A percentile compares a stretch with the other conserved stretches of the same genome.
Evolutionary conservation across 2,888 invertebrate species (phyloP).

Genomic region (Crioceris asparagi): DNA sequence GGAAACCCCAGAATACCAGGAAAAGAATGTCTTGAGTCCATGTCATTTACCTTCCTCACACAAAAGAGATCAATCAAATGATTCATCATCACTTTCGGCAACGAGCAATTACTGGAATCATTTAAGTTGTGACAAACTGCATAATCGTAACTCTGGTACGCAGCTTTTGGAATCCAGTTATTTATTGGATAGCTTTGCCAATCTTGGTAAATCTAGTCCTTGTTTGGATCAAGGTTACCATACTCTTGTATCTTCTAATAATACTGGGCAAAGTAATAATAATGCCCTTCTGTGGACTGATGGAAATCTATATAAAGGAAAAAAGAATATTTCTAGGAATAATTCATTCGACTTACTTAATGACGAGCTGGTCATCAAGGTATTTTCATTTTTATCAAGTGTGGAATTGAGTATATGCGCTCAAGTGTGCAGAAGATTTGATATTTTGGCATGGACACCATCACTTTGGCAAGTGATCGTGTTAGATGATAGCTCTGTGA

Average conservation of each 20-base stretch:
- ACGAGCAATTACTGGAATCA: conserved; percentile 36
- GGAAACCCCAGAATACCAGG: conserved; percentile 21
- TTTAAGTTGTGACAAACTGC: conserved; percentile 28
- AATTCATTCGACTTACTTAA: conserved; percentile 51
- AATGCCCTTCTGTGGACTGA: conserved; percentile 36
- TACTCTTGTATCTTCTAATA: conserved; percentile 55
- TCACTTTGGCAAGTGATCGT: conserved; percentile 60
- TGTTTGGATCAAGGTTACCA: conserved; percentile 75
- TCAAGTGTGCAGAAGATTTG: conserved; percentile 65
- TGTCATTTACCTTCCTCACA: conserved; percentile 26
- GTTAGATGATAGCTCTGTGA: conserved; percentile 48
- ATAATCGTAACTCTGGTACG: conserved; percentile 17
- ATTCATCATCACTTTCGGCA: conserved; percentile 34
- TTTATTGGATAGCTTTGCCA: conserved; percentile 36
- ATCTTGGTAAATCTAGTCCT: conserved; percentile 47
- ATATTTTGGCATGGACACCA: conserved; percentile 68
- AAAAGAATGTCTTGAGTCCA: conserved; percentile 15
- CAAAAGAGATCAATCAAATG: conserved; percentile 26
- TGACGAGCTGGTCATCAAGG: conserved; percentile 57
- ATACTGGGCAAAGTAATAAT: conserved; percentile 38
- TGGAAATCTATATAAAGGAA: conserved; percentile 31
- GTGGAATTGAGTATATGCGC: conserved; percentile 64
- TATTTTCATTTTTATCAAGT: conserved; percentile 60
- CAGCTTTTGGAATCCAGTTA: conserved; percentile 29
- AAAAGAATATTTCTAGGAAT: conserved; percentile 29